These are phyloP conservation scores for Triops cancriformis DNA, from an alignment of 1,140 invertebrate genomes.

Conservation along the genomic window DNA sequence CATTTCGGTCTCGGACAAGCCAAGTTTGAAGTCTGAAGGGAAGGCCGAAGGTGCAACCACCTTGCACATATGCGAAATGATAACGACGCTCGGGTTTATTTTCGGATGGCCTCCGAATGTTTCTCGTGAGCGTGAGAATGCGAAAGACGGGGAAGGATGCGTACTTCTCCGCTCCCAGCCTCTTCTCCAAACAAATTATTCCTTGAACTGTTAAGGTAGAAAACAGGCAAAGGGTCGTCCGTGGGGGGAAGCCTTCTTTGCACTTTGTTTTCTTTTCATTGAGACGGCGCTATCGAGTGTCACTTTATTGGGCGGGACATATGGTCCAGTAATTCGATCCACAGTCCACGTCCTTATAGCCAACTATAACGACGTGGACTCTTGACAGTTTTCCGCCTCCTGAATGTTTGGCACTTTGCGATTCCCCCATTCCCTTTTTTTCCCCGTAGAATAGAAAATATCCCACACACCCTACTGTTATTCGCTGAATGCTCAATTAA, in stretches of 20 bases:
- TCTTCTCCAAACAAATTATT: constrained; percentile 11
- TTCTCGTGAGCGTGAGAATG: neutral
- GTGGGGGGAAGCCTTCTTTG: neutral
- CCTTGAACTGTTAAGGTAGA: neutral
- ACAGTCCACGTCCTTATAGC: neutral
- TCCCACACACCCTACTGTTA: no score
- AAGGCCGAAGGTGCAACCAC: neutral
- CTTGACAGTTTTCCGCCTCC: neutral
- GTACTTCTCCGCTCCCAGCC: neutral
- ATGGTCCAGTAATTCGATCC: neutral
- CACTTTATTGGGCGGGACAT: constrained; percentile 12
- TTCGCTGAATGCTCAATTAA: no score
- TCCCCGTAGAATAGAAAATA: no score
- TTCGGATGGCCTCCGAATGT: neutral
- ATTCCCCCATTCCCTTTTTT: no score
- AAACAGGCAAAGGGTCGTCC: neutral
- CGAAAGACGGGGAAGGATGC: neutral
- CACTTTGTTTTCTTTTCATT: constrained; percentile 14
- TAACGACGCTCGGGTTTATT: neutral
- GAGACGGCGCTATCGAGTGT: constrained; percentile 6
- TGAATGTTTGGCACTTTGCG: neutral
- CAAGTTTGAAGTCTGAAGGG: neutral
- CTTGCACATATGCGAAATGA: neutral
- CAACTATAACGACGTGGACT: neutral
- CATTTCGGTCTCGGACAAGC: neutral